Base-by-base conservation (phyloP, 2,113 vertebrate species). In the Diphyllodes magnificus region DNA sequence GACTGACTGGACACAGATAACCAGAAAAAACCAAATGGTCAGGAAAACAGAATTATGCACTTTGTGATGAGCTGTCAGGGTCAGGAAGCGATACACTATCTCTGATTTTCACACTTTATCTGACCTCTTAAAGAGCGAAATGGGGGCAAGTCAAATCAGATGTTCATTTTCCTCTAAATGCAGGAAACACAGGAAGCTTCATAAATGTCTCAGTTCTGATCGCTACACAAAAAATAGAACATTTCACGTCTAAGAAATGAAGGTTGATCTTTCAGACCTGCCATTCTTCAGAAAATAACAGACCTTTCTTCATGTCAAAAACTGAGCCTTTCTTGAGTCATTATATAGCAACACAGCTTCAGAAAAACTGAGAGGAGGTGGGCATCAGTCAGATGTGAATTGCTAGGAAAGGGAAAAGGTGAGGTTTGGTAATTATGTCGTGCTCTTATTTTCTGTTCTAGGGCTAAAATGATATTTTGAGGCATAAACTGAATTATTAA, bases 401-500 rank as follows among this genome's bases (percentile, higher is more conserved):
- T 66, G 27, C 33, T 35, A 83, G 49, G 54, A 82, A 73, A 70
- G 39, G 18, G 18, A 87, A 65, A 87, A 39, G 11, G 57, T 75
- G 39, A 90, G 10, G 35, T 71, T 88, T 83, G 28, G 47, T 78
- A 54, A 91, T 75, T 65, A 80, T 71, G 27, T 28, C 33, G 37
- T 39, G 27, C 71, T 78, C 77, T 96, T 88, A 86, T 95, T 96
- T 96, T 97, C 89, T 92, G 10, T 91, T 95, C 83, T 57, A 94
- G 44, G 15, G 45, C 44, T 69, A 66, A 91, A 88, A 93, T 56
- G 4, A 13, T 82, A 86, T 94, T 96, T 97, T 84, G 73, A 94
- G 57, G 79, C 81, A 90, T 75, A 84, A 86, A 94, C 28, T 95
- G 51, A 95, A 88, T 97, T 95, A 97, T 97, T 96, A 79, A 92